Evolutionary conservation across 2,113 vertebrate genomes (phyloP).

Genomic region (Cygnus buccinator): DNA sequence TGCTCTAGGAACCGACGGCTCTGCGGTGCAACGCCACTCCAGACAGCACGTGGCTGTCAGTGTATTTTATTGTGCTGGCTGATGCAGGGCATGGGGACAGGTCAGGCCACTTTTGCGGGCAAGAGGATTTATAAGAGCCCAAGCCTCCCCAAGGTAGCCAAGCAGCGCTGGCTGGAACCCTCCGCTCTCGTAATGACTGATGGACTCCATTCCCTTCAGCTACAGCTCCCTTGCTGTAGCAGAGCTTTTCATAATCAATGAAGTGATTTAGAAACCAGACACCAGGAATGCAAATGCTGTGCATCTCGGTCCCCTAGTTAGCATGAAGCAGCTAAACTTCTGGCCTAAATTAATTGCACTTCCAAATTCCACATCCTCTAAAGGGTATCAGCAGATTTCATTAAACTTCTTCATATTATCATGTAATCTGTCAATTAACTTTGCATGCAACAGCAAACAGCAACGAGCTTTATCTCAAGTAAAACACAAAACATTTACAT

Average conservation of each 20-base stretch:
- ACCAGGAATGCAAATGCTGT: background rate
- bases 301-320: background rate
- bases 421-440: background rate
- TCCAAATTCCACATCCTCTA: background rate
- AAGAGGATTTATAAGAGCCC: background rate
- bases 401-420: background rate
- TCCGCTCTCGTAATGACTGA: background rate
- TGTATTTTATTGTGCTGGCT: background rate
- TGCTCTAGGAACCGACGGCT: too few relatives aligned
- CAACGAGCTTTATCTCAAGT: background rate
- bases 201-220: background rate
- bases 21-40: too few relatives aligned
- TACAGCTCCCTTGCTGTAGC: background rate
- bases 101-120: too few relatives aligned
- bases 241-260: background rate
- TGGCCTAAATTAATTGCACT: background rate
- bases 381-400: background rate
- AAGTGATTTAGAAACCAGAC: constrained; percentile 3
- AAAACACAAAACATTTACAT: background rate
- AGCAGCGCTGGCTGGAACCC: background rate
- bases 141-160: background rate
- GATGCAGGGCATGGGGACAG: background rate
- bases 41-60: too few relatives aligned
- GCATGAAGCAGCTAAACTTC: background rate
- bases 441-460: background rate